phyloP scores from a whole-genome alignment of 2,888 invertebrate species.

The Apotomis turbidana region DNA sequence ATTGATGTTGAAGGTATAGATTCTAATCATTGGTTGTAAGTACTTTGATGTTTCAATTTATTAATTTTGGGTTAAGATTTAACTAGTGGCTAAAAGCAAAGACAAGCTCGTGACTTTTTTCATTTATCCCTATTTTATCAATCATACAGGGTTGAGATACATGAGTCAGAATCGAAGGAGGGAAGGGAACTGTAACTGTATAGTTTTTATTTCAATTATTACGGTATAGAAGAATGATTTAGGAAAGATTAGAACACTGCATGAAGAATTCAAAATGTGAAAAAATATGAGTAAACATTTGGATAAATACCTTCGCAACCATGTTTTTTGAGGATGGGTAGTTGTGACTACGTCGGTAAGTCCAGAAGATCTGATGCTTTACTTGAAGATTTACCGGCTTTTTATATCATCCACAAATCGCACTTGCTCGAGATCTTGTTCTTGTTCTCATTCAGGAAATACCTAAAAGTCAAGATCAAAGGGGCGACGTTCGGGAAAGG shows the following conservation, averaged over 20 bases:
- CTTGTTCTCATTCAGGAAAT: slow-evolving; percentile 73
- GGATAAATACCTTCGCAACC: slow-evolving; percentile 68
- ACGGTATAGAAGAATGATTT: too few species aligned
- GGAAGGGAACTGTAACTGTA: too few species aligned
- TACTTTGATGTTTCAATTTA: background rate
- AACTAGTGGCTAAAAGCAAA: background rate
- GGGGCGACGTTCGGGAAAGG: slow-evolving; percentile 66
- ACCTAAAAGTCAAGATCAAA: slow-evolving; percentile 75
- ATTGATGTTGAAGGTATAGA: slow-evolving; percentile 13
- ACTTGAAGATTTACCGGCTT: slow-evolving; percentile 46
- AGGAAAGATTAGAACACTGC: too few species aligned
- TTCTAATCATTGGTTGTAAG: background rate
- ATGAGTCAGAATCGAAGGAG: too few species aligned
- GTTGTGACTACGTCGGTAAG: slow-evolving; percentile 69
- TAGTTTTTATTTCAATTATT: too few species aligned
- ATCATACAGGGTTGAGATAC: too few species aligned
- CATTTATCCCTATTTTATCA: too few species aligned
- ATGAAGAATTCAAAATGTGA: too few species aligned
- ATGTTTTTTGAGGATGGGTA: slow-evolving; percentile 59
- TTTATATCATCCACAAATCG: slow-evolving; percentile 65
- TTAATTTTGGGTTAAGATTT: background rate
- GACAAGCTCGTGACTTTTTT: too few species aligned
- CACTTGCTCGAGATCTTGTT: slow-evolving; percentile 63
- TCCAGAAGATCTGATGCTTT: slow-evolving; percentile 64
- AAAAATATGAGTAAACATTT: too few species aligned